Evolutionary conservation across 2,797 vertebrate genomes (phyloP).

Genomic region (Nannoperca obscura): DNA sequence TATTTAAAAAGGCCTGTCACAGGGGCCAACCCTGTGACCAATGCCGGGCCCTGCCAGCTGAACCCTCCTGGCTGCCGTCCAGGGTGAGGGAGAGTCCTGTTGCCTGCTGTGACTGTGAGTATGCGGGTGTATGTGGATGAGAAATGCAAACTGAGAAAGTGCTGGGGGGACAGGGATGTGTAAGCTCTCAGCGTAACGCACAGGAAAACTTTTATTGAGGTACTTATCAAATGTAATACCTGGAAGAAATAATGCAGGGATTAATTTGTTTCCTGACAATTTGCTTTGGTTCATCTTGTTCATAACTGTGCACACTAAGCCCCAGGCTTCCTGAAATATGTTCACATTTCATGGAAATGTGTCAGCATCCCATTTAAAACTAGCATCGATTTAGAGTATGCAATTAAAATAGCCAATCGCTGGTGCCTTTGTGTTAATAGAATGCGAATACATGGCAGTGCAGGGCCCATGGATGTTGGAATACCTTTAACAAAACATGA

Average conservation of each 20-base stretch:
- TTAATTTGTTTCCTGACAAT: conserved; percentile 71
- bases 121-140: conserved; percentile 54
- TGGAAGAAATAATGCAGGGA: conserved; percentile 64
- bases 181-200: conserved; percentile 57
- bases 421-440: conserved; percentile 52
- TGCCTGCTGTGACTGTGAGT: conserved; percentile 52
- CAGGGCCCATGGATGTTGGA: conserved; percentile 21
- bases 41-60: conserved; percentile 72
- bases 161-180: conserved; percentile 73
- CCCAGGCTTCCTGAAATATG: conserved; percentile 48
- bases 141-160: conserved; percentile 83
- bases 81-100: conserved; percentile 65
- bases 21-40: conserved; percentile 80
- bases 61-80: conserved; percentile 74
- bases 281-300: conserved; percentile 55
- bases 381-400: conserved; percentile 51
- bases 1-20: conserved; percentile 84
- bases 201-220: conserved; percentile 67
- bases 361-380: conserved; percentile 61
- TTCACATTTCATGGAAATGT: conserved; percentile 60
- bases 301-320: conserved; percentile 51
- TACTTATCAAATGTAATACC: conserved; percentile 66
- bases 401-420: conserved; percentile 65
- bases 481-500: conserved; percentile 47
- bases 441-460: conserved; percentile 49